phyloP scores from a whole-genome alignment of 2,113 vertebrate species.

The Chascanopsetta lugubris region DNA sequence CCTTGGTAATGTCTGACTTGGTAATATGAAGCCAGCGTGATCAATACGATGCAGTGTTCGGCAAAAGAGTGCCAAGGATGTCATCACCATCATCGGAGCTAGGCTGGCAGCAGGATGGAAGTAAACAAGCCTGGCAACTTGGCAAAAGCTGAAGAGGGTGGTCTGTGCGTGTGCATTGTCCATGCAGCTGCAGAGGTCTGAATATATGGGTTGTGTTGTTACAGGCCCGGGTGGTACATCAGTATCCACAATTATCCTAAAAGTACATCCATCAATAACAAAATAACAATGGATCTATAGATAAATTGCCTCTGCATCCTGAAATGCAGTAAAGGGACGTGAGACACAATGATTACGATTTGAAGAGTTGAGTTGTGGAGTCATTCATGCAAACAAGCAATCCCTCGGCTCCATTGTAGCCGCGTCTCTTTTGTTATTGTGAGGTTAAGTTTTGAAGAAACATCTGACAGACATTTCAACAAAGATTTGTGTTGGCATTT shows the following conservation, averaged over 20 bases:
- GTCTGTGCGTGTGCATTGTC: neutral
- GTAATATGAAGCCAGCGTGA: constrained; percentile 21
- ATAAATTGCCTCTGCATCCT: too few species aligned
- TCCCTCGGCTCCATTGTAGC: too few species aligned
- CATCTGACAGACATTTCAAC: too few species aligned
- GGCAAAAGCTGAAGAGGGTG: neutral
- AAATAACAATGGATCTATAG: too few species aligned
- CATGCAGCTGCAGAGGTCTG: neutral
- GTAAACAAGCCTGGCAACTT: constrained; percentile 29
- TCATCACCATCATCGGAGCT: constrained; percentile 9
- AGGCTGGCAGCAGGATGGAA: constrained; percentile 10
- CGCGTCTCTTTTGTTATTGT: too few species aligned
- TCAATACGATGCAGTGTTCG: constrained; percentile 39
- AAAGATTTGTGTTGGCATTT: too few species aligned
- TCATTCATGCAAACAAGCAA: too few species aligned
- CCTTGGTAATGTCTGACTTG: constrained; percentile 2
- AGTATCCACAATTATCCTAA: too few species aligned
- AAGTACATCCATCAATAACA: neutral
- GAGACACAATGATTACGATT: too few species aligned
- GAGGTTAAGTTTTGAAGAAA: too few species aligned
- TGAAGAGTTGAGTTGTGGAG: too few species aligned
- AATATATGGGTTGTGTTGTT: neutral
- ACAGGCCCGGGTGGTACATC: neutral
- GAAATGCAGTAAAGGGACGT: too few species aligned
- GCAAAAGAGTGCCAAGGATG: constrained; percentile 25